These are phyloP conservation scores for Lasioglossum marginatum DNA, from an alignment of 2,888 invertebrate genomes.

Conservation along the genomic window DNA sequence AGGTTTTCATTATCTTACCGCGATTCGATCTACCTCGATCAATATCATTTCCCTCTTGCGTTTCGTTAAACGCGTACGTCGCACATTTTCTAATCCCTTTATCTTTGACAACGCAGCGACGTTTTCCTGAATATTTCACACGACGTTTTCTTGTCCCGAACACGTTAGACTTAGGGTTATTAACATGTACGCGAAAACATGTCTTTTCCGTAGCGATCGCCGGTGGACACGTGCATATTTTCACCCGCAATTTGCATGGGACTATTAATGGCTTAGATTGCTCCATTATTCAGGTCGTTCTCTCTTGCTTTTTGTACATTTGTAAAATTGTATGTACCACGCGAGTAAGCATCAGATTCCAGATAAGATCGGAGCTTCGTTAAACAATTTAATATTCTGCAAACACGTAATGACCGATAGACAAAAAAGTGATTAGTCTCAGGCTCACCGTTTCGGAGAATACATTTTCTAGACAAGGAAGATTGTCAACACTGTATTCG, in stretches of 20 bases:
- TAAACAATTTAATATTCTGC: too few relatives aligned
- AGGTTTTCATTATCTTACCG: constrained; percentile 55
- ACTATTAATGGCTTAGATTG: neutral
- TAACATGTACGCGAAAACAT: neutral
- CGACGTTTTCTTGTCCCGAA: neutral
- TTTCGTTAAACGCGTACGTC: constrained; percentile 36
- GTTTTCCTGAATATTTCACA: constrained; percentile 1
- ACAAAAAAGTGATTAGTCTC: too few relatives aligned
- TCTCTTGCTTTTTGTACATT: neutral
- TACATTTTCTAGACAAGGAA: neutral
- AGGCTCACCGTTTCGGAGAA: too few relatives aligned
- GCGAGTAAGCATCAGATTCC: too few relatives aligned
- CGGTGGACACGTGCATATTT: neutral
- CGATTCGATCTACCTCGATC: constrained; percentile 53
- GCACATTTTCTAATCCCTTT: neutral
- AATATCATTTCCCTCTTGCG: constrained; percentile 45
- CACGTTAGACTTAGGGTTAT: neutral
- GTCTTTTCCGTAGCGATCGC: neutral
- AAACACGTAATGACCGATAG: too few relatives aligned
- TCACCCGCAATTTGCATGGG: neutral
- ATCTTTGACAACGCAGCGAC: neutral
- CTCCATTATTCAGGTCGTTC: neutral
- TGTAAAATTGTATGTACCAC: too few relatives aligned
- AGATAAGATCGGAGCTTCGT: too few relatives aligned
- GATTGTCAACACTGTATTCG: neutral